Conservation (phyloP, 2,888 invertebrate species). For the Cryptocephalus moraei region DNA sequence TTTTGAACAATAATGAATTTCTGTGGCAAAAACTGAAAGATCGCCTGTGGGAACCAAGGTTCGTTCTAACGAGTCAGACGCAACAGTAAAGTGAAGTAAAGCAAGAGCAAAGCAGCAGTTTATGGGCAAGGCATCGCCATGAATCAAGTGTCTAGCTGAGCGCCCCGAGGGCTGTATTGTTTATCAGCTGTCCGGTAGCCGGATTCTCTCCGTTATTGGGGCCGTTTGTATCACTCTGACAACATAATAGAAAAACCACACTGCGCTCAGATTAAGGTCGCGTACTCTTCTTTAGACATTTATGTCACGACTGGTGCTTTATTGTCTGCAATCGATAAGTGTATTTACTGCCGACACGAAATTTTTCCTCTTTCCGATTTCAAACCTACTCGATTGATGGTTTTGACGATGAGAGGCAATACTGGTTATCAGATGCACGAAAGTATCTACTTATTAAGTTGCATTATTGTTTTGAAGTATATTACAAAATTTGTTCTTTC, state of each 20-base stretch:
- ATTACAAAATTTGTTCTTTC: too few species aligned
- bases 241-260: constrained; percentile 38
- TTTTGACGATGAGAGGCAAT: too few species aligned
- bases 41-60: constrained; percentile 6
- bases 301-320: constrained; percentile 24
- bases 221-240: constrained; percentile 40
- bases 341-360: constrained; percentile 4
- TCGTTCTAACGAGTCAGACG: too few species aligned
- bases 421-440: too few species aligned
- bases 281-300: constrained; percentile 27
- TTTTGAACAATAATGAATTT: too few species aligned
- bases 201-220: constrained; percentile 34
- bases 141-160: constrained; percentile 21
- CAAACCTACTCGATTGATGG: too few species aligned
- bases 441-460: too few species aligned
- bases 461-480: too few species aligned
- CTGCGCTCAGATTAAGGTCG: constrained; percentile 32
- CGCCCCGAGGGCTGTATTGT: constrained; percentile 29
- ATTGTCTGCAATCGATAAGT: constrained; percentile 23
- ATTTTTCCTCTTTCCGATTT: constrained; percentile 1
- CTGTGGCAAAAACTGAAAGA: constrained; percentile 3
- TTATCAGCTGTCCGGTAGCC: constrained; percentile 36
- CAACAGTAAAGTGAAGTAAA: too few species aligned
- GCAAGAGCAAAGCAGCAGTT: too few species aligned
- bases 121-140: constrained; percentile 15